These are phyloP conservation scores for Gadus macrocephalus DNA, from an alignment of 2,113 vertebrate species.

Conservation along the genomic window DNA sequence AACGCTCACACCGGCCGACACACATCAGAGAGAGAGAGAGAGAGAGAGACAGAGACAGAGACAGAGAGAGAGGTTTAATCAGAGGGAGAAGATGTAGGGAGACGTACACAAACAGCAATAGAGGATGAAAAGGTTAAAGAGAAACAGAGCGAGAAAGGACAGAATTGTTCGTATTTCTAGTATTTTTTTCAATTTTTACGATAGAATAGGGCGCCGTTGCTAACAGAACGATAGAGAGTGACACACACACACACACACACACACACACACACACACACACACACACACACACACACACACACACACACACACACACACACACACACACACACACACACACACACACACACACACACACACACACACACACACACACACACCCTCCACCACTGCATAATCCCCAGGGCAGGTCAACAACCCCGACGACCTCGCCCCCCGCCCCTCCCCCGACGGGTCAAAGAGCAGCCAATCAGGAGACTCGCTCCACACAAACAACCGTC, in stretches of 20 bases:
- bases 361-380: background rate
- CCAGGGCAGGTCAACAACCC: conserved; percentile 32
- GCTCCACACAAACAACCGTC: background rate
- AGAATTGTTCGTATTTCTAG: too few species aligned
- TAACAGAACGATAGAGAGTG: too few species aligned
- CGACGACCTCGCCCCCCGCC: conserved; percentile 22
- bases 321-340: conserved; percentile 1
- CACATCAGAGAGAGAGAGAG: too few species aligned
- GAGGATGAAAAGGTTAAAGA: too few species aligned
- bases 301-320: background rate
- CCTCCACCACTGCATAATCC: conserved; percentile 43
- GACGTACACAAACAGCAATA: background rate
- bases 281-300: conserved; percentile 3
- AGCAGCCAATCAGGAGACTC: conserved; percentile 36
- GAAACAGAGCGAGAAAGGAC: too few species aligned
- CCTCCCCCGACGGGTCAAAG: conserved; percentile 35
- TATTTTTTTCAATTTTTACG: too few species aligned
- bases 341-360: conserved; percentile 3
- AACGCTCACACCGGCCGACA: too few species aligned
- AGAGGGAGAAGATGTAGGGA: too few species aligned
- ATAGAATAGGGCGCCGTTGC: too few species aligned
- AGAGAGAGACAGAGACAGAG: too few species aligned
- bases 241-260: background rate
- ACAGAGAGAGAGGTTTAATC: too few species aligned
- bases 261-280: background rate